phyloP scores from a whole-genome alignment of 2,113 vertebrate species.

The Odocoileus virginianus region DNA sequence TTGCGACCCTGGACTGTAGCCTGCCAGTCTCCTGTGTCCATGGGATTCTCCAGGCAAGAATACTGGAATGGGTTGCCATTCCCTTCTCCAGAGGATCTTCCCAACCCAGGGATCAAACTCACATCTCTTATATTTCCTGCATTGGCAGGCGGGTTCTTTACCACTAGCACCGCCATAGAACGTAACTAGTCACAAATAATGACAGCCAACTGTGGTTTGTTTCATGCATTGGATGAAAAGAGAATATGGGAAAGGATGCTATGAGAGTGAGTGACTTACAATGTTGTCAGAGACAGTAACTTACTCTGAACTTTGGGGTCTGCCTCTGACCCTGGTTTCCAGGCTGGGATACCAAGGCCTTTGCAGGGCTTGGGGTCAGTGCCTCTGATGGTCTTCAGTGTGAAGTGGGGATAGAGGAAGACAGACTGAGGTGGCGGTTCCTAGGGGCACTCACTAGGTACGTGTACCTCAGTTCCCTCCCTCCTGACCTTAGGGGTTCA shows the following conservation, averaged over 20 bases:
- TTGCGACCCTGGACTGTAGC: neutral
- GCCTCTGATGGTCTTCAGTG: neutral
- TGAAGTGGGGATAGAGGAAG: neutral
- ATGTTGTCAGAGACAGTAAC: rapidly evolving
- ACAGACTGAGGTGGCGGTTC: rapidly evolving
- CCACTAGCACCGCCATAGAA: neutral
- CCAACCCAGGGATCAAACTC: neutral
- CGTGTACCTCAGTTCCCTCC: rapidly evolving
- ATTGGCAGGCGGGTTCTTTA: neutral
- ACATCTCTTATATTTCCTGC: neutral
- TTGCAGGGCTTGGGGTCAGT: neutral
- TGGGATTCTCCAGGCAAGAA: neutral
- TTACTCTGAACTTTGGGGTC: neutral
- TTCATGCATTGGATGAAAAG: neutral
- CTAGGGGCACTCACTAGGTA: neutral
- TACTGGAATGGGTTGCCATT: neutral
- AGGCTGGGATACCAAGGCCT: rapidly evolving
- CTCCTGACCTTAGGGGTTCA: neutral
- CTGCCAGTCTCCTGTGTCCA: neutral
- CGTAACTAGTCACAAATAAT: rapidly evolving
- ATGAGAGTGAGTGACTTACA: neutral
- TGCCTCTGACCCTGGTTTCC: neutral
- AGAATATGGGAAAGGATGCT: neutral
- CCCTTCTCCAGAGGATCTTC: neutral
- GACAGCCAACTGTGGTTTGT: neutral